phyloP scores from a whole-genome alignment of 2,888 invertebrate genomes.

The Clitarchus hookeri region DNA sequence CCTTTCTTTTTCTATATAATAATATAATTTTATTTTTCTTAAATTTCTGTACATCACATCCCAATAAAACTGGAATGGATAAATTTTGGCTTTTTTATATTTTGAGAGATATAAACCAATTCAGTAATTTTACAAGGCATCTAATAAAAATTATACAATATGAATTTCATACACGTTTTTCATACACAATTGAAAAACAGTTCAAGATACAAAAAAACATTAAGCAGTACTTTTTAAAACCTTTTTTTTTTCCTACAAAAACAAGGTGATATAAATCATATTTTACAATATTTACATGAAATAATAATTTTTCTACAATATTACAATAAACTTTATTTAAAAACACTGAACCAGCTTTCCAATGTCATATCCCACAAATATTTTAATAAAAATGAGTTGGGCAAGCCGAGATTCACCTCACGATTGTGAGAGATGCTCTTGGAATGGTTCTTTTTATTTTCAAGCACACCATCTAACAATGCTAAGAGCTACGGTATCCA shows the following conservation, averaged over 20 bases:
- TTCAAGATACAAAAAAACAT: conserved; percentile 46
- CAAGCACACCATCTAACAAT: conserved; percentile 25
- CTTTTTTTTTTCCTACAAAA: neutral
- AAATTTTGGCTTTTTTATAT: conserved; percentile 37
- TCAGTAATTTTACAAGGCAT: conserved; percentile 35
- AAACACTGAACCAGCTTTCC: conserved; percentile 35
- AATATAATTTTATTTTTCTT: neutral
- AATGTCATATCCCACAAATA: conserved; percentile 4
- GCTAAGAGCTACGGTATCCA: neutral
- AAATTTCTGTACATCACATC: conserved; percentile 50
- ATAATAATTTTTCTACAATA: conserved; percentile 43
- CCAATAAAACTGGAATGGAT: conserved; percentile 58
- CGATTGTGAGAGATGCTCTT: conserved; percentile 19
- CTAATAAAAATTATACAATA: conserved; percentile 41
- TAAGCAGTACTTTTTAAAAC: conserved; percentile 46
- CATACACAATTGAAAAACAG: conserved; percentile 42
- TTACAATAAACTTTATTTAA: conserved; percentile 35
- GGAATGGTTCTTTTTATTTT: conserved; percentile 19
- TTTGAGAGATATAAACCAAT: conserved; percentile 37
- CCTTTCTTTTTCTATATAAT: conserved; percentile 18
- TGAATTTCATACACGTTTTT: conserved; percentile 26
- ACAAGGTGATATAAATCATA: conserved; percentile 11
- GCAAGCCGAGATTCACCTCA: conserved; percentile 18
- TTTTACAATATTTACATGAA: conserved; percentile 58
- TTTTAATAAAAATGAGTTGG: conserved; percentile 9